Evolutionary conservation across 2,797 vertebrate genomes (phyloP).

Genomic region (Chaunax sp.): DNA sequence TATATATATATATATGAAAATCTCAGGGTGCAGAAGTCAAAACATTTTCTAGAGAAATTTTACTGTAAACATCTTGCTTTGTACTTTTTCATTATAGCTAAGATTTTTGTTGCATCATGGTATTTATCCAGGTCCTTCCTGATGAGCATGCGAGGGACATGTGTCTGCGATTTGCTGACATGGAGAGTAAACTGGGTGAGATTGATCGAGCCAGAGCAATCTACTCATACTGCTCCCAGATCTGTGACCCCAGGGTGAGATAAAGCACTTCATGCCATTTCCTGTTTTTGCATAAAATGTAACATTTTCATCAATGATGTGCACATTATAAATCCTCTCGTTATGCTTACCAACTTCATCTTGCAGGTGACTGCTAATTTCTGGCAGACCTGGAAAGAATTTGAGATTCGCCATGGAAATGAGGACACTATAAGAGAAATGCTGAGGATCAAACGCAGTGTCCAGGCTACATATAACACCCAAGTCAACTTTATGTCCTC

Average conservation of each 20-base stretch:
- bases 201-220: constrained; percentile 93
- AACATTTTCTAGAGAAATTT: background rate
- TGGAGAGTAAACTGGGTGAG: constrained; percentile 96
- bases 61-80: background rate
- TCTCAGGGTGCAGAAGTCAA: background rate
- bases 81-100: background rate
- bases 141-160: constrained; percentile 94
- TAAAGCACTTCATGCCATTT: background rate
- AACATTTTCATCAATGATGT: background rate
- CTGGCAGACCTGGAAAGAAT: constrained; percentile 97
- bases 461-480: constrained; percentile 97
- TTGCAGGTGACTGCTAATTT: constrained; percentile 89
- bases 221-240: constrained; percentile 96
- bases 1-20: no score
- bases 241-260: constrained; percentile 93
- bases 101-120: background rate
- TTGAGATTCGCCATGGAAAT: constrained; percentile 96
- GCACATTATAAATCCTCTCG: background rate
- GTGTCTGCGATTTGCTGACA: constrained; percentile 94
- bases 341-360: constrained; percentile 1
- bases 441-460: constrained; percentile 94
- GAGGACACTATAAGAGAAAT: constrained; percentile 96
- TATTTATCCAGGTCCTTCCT: constrained; percentile 85
- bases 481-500: constrained; percentile 98
- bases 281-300: background rate